Base-by-base conservation (phyloP, 2,797 vertebrate genomes). In the Hyperoplus immaculatus region DNA sequence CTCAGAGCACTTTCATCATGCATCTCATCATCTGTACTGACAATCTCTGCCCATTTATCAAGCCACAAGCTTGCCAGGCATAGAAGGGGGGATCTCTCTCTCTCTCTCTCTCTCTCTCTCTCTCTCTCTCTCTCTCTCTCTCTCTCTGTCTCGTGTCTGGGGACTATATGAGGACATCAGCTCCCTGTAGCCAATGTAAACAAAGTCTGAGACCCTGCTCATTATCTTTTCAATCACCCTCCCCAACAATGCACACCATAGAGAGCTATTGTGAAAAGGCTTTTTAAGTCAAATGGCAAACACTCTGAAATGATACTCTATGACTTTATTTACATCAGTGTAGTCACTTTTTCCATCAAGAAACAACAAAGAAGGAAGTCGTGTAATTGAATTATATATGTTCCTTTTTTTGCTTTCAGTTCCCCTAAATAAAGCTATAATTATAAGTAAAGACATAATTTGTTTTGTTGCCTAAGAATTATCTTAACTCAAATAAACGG, bases 31-130 rank as follows among this genome's bases (percentile, higher is more conserved):
- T 86, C 87, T 87, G 72, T 43, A 59, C 66, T 69, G 69, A 63
- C 43, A 55, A 87, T 89, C 64, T 84, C 79, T 65, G 63, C 54
- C 62, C 74, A 87, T 91, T 83, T 74, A 78, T 83, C 69, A 73
- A 67, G 55, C 41, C 50, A 59, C 57, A 77, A 73, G n/a, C 80
- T 56, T 10, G 42, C 45, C 13, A 69, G 41, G 77, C 58, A 29
- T 29, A 29, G 29, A 29, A 29, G 16, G 8, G 54, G 62, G 55
- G 16, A 6, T 72, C 10, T 64, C n/a, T 43, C 63, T 64, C 73
- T 54, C 57, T 64, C 73, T 54, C 57, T 29, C 64, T 60, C 69
- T 72, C 10, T 64, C n/a, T 43, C 63, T 64, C 73, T 54, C 57
- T 29, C 64, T 60, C 69, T 72, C 10, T 64, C n/a, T 43, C 63